phyloP scores from a whole-genome alignment of 2,888 invertebrate genomes.

The Eretmocerus hayati region DNA sequence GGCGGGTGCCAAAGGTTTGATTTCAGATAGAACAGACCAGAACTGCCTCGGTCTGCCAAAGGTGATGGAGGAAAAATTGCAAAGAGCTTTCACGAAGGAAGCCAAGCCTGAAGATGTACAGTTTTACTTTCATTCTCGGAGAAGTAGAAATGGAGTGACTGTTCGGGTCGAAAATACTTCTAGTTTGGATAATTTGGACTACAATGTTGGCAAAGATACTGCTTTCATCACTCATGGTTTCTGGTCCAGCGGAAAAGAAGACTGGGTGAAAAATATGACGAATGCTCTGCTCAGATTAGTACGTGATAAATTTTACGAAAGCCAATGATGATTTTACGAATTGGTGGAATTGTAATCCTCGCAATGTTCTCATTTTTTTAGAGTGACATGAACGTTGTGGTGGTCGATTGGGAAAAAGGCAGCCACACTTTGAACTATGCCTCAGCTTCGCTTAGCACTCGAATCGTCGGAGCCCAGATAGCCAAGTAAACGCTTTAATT shows the following conservation, averaged over 20 bases:
- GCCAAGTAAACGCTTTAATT: slow-evolving; percentile 7
- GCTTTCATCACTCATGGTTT: slow-evolving; percentile 60
- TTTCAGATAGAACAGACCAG: too few relatives aligned
- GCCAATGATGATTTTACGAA: too few relatives aligned
- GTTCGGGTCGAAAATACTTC: slow-evolving; percentile 48
- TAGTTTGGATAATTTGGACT: slow-evolving; percentile 55
- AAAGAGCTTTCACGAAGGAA: background rate
- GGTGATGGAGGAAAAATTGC: background rate
- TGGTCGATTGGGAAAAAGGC: slow-evolving; percentile 14
- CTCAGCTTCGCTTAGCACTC: slow-evolving; percentile 13
- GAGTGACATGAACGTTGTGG: slow-evolving; percentile 7
- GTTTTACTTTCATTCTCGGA: slow-evolving; percentile 50
- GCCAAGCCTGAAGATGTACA: slow-evolving; percentile 43
- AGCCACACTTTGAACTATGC: slow-evolving; percentile 13
- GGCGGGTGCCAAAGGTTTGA: too few relatives aligned
- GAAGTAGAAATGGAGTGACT: slow-evolving; percentile 44
- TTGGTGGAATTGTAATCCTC: too few relatives aligned
- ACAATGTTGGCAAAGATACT: slow-evolving; percentile 50
- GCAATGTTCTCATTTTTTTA: too few relatives aligned
- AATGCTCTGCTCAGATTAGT: slow-evolving; percentile 54
- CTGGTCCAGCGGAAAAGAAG: slow-evolving; percentile 54
- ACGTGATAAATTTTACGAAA: slow-evolving; percentile 21
- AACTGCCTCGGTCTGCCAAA: slow-evolving; percentile 9
- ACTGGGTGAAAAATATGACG: slow-evolving; percentile 57
- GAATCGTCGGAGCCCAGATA: slow-evolving; percentile 1